Percentiles rank a stretch among this genome's conserved stretches.
phyloP scores from a whole-genome alignment of 2,113 vertebrate species.

The Cinclus mexicanus region DNA sequence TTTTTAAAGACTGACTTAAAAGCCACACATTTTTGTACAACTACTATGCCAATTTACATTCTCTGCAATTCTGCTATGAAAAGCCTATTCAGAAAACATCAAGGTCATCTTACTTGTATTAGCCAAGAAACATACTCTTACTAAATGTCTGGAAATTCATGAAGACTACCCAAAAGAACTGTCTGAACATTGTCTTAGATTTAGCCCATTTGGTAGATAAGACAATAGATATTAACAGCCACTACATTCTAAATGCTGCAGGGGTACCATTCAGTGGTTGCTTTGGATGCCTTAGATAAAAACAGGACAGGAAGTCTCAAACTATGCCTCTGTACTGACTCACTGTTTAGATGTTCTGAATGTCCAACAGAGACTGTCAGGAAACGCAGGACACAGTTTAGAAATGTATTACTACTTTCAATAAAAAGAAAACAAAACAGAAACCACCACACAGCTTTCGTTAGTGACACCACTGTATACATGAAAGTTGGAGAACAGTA shows the following conservation, averaged over 20 bases:
- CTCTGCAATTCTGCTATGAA: not conserved
- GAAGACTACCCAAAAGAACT: not conserved
- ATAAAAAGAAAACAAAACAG: not conserved
- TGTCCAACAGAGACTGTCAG: not conserved
- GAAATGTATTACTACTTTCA: not conserved
- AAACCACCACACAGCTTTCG: not conserved
- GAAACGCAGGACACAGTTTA: not conserved
- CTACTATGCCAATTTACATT: not conserved
- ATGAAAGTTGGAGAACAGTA: not conserved
- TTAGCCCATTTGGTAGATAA: not conserved
- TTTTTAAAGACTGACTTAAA: not conserved
- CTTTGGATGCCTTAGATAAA: not conserved
- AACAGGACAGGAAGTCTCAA: not conserved
- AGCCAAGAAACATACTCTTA: not conserved
- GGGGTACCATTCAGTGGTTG: not conserved
- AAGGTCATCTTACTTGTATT: not conserved
- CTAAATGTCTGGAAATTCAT: not conserved
- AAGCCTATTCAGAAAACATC: not conserved
- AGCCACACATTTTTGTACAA: not conserved
- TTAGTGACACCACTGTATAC: not conserved
- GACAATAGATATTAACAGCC: not conserved
- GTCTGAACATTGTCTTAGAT: not conserved
- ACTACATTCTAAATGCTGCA: not conserved
- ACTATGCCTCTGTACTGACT: not conserved
- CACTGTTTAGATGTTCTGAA: not conserved